phyloP scores from a whole-genome alignment of 2,113 vertebrate species.

The Gnathonemus echidnorhynchus region DNA sequence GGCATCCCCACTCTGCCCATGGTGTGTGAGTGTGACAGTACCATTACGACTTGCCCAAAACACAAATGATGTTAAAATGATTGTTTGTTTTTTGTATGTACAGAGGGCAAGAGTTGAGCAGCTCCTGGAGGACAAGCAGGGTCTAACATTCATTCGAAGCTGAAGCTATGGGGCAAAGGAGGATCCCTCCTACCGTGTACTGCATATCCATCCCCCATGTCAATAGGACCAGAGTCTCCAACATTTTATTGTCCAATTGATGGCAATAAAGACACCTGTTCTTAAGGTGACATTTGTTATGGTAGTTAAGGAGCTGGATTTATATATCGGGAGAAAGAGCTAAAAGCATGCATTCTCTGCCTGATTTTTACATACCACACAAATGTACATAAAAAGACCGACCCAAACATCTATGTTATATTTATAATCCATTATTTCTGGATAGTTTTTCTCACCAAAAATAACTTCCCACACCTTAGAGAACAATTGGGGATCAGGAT shows the following conservation, averaged over 20 bases:
- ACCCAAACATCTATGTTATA: not conserved
- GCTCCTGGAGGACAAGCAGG: slow-evolving; percentile 31
- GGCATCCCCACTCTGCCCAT: not conserved
- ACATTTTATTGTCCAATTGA: not conserved
- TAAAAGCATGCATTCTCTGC: not conserved
- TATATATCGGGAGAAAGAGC: not conserved
- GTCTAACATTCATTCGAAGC: slow-evolving; percentile 20
- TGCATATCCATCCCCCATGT: not conserved
- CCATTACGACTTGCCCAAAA: not conserved
- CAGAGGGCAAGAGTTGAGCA: slow-evolving; percentile 38
- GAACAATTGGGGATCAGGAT: not conserved
- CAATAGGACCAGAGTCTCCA: not conserved
- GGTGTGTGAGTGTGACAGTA: not conserved
- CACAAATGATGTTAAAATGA: not conserved
- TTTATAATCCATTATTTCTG: not conserved
- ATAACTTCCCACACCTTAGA: not conserved
- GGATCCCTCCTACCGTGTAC: not conserved
- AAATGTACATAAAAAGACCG: not conserved
- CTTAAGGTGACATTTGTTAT: not conserved
- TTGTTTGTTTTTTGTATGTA: not conserved
- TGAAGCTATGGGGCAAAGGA: not conserved
- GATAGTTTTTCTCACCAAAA: not conserved
- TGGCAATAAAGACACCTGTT: not conserved
- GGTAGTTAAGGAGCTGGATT: not conserved
- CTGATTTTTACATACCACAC: not conserved